These are phyloP conservation scores for Antennarius maculatus DNA, from an alignment of 2,797 vertebrate species.

Conservation along the genomic window DNA sequence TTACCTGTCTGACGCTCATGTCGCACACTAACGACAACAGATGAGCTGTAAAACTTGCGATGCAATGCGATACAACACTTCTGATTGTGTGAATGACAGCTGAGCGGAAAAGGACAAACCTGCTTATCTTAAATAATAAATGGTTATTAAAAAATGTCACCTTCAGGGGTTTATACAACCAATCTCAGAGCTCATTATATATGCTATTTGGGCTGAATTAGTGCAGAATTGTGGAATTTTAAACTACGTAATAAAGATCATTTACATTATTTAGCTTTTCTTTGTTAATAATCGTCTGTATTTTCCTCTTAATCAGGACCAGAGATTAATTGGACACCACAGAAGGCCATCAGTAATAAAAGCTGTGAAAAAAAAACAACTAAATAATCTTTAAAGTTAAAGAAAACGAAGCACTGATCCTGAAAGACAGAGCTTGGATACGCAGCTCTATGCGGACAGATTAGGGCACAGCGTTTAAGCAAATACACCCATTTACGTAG, in stretches of 20 bases:
- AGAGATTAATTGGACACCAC: conserved; percentile 28
- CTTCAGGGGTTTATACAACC: conserved; percentile 43
- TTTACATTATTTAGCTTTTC: conserved; percentile 20
- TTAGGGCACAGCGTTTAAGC: no score
- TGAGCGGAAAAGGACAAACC: conserved; percentile 37
- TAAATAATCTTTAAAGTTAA: conserved; percentile 1
- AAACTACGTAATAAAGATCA: conserved; percentile 36
- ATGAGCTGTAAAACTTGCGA: conserved; percentile 63
- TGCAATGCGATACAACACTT: conserved; percentile 62
- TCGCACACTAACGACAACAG: conserved; percentile 67
- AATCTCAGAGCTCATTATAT: conserved; percentile 38
- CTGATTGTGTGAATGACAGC: conserved; percentile 36
- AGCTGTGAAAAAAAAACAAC: conserved; percentile 1
- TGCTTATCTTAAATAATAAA: conserved; percentile 33
- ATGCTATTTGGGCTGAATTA: conserved; percentile 41
- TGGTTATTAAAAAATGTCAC: conserved; percentile 50
- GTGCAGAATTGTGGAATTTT: conserved; percentile 32
- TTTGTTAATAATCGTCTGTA: conserved; percentile 20
- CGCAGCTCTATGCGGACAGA: background rate
- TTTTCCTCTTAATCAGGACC: conserved; percentile 29
- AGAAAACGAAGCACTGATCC: conserved; percentile 22
- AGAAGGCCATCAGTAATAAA: conserved; percentile 34
- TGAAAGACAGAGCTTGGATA: conserved; percentile 18
- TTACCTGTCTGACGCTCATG: conserved; percentile 59
- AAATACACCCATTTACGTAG: no score